Percentiles rank a stretch among this genome's conserved stretches.
These are phyloP conservation scores for Myiopsitta monachus DNA, from an alignment of 2,113 vertebrate species.

Conservation along the genomic window DNA sequence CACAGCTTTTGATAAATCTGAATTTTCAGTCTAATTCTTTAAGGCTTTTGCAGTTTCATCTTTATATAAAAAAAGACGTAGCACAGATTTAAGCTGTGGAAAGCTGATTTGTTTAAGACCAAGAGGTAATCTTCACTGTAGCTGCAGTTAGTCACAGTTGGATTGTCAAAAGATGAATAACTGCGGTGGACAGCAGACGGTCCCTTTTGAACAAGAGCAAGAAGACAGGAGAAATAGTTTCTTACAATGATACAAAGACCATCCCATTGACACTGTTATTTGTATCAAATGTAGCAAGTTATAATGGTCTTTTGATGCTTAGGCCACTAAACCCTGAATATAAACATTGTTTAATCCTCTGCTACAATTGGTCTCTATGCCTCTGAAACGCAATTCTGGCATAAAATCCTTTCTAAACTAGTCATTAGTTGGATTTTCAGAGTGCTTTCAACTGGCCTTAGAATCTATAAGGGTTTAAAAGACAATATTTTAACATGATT, in stretches of 20 bases:
- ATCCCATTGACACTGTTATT: background rate
- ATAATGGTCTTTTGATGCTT: accelerated
- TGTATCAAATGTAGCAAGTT: background rate
- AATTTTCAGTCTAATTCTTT: background rate
- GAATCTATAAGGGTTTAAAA: background rate
- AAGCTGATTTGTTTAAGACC: constrained; percentile 6
- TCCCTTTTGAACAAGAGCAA: background rate
- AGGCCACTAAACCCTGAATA: background rate
- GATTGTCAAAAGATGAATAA: background rate
- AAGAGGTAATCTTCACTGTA: background rate
- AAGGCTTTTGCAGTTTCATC: background rate
- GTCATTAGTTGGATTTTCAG: background rate
- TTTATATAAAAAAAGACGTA: background rate
- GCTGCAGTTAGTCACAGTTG: background rate
- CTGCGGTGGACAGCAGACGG: background rate
- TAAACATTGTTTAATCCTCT: background rate
- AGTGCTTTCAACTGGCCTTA: background rate
- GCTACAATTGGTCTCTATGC: background rate
- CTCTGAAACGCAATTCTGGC: background rate
- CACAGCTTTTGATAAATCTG: background rate
- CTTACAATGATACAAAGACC: background rate
- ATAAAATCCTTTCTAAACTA: background rate
- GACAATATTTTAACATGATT: background rate
- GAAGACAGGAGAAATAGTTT: background rate
- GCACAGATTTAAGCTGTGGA: background rate